Conservation (phyloP, 2,888 invertebrate genomes). For the Emmelina monodactyla region DNA sequence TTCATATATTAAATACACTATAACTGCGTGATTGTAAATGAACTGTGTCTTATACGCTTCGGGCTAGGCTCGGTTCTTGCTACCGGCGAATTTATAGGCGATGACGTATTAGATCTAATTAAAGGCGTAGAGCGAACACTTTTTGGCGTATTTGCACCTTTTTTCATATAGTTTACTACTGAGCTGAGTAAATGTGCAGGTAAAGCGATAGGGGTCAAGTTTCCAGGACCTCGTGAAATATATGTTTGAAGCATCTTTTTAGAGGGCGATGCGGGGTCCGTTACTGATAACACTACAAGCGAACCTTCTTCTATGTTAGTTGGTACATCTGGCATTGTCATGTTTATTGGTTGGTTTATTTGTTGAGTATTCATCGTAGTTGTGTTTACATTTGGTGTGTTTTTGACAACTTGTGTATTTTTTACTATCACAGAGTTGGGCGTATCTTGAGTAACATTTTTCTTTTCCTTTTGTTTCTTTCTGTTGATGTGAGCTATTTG, state of each 20-base stretch:
- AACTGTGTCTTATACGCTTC: slow-evolving; percentile 35
- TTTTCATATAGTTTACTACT: slow-evolving; percentile 49
- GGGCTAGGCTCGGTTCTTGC: slow-evolving; percentile 30
- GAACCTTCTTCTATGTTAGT: slow-evolving; percentile 47
- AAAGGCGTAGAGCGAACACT: slow-evolving; percentile 16
- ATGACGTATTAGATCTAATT: slow-evolving; percentile 54
- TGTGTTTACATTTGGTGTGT: no score
- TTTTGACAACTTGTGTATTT: no score
- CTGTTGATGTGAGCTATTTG: slow-evolving; percentile 15
- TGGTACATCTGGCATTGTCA: slow-evolving; percentile 21
- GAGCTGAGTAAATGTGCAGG: slow-evolving; percentile 39
- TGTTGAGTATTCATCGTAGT: no score
- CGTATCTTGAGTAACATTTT: no score
- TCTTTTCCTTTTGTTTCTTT: slow-evolving; percentile 10
- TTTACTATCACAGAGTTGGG: no score
- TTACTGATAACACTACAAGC: slow-evolving; percentile 45
- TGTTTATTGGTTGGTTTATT: no score
- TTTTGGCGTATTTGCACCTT: slow-evolving; percentile 33
- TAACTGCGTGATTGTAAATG: slow-evolving; percentile 48
- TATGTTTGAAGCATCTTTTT: slow-evolving; percentile 56
- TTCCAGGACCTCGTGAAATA: slow-evolving; percentile 37
- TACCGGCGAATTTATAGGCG: slow-evolving; percentile 37
- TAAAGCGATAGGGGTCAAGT: slow-evolving; percentile 39
- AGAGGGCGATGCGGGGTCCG: slow-evolving; percentile 43
- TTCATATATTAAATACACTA: no score